These are phyloP conservation scores for Sphenodon punctatus DNA, from an alignment of 2,797 vertebrate species.

Conservation along the genomic window DNA sequence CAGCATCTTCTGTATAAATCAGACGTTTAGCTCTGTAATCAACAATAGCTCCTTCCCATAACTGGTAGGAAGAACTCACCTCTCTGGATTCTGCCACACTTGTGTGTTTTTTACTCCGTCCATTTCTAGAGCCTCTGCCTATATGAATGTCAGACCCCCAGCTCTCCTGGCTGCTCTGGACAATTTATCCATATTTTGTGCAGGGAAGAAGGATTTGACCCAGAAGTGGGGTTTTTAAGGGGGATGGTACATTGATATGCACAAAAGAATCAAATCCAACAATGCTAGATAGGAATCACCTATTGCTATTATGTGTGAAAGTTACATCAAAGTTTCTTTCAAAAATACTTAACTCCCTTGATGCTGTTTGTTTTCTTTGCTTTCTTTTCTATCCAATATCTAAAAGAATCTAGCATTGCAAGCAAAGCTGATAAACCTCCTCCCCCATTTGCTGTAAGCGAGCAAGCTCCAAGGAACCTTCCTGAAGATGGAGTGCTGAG, in stretches of 20 bases:
- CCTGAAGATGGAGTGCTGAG: background rate
- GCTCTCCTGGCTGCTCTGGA: no score
- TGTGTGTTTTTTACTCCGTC: background rate
- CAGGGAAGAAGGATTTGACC: background rate
- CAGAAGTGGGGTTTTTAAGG: fast-evolving
- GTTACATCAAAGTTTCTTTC: background rate
- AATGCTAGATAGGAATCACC: fast-evolving
- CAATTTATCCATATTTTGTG: background rate
- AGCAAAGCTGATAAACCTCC: background rate
- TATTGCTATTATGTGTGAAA: background rate
- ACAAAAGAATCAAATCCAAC: background rate
- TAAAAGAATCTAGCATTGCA: constrained; percentile 15
- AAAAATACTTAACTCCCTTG: constrained; percentile 1
- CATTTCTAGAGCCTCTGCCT: background rate
- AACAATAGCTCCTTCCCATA: background rate
- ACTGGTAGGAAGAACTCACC: background rate
- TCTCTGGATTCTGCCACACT: background rate
- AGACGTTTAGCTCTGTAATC: background rate
- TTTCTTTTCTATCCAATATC: background rate
- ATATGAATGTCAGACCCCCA: no score
- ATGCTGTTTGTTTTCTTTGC: background rate
- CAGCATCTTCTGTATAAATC: background rate
- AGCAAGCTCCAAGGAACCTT: fast-evolving
- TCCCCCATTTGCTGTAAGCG: fast-evolving
- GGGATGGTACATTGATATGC: fast-evolving